Evolutionary conservation across 2,113 vertebrate species (phyloP).

Genomic region (Oplegnathus fasciatus): DNA sequence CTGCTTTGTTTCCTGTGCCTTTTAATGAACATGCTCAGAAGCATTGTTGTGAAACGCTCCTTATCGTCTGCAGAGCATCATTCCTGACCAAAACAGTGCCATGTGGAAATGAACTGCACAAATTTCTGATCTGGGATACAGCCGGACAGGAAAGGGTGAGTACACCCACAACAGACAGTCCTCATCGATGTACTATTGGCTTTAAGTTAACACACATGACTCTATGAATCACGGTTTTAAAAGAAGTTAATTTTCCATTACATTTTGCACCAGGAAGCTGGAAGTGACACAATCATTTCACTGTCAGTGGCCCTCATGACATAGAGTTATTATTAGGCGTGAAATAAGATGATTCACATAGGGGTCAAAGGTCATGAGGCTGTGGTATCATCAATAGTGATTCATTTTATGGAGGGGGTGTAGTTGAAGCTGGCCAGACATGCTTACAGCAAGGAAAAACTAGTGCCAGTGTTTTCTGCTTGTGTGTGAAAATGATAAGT

Average conservation of each 20-base stretch:
- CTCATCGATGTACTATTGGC: neutral
- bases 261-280: conserved; percentile 16
- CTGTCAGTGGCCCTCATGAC: conserved; percentile 25
- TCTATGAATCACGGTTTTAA: neutral
- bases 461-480: conserved; percentile 27
- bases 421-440: conserved; percentile 17
- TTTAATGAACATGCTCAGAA: neutral
- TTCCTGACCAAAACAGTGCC: conserved; percentile 99
- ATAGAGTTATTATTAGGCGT: conserved; percentile 27
- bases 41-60: conserved; percentile 28
- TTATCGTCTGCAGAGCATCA: conserved; percentile 89
- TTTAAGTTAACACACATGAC: conserved; percentile 13
- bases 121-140: conserved; percentile 99
- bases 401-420: conserved; percentile 28
- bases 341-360: conserved; percentile 20
- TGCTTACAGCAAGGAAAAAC: conserved; percentile 54
- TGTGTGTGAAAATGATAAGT: conserved; percentile 24
- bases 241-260: conserved; percentile 1
- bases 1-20: conserved; percentile 11
- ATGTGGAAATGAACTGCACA: conserved; percentile 96
- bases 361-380: conserved; percentile 28
- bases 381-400: conserved; percentile 31
- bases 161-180: conserved; percentile 14
- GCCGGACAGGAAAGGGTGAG: conserved; percentile 97
- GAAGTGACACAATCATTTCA: conserved; percentile 37